These are phyloP conservation scores for Denticeps clupeoides DNA, from an alignment of 2,797 vertebrate genomes.

Conservation along the genomic window DNA sequence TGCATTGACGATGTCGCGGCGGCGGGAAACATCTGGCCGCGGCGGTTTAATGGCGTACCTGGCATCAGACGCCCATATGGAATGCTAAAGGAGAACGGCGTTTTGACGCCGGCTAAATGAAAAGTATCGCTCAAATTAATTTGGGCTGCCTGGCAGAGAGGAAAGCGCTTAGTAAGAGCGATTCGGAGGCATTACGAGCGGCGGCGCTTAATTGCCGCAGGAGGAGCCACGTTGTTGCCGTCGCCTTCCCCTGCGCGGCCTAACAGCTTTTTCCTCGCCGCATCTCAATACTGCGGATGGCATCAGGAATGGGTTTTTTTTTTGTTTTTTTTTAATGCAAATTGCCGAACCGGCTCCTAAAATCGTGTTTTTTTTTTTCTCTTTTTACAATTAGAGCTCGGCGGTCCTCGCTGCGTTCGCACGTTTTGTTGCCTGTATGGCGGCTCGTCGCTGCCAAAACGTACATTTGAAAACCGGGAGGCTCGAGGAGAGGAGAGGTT, in stretches of 20 bases:
- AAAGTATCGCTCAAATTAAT: constrained; percentile 66
- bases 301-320: constrained; percentile 33
- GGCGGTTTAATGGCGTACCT: constrained; percentile 48
- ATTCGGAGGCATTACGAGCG: constrained; percentile 50
- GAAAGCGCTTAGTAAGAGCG: constrained; percentile 61
- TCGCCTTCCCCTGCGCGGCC: constrained; percentile 6
- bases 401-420: constrained; percentile 32
- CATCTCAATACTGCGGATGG: constrained; percentile 35
- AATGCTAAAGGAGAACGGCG: constrained; percentile 52
- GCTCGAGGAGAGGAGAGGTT: constrained; percentile 11
- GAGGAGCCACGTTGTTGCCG: constrained; percentile 35
- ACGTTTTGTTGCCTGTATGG: constrained; percentile 19
- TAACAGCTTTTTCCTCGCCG: constrained; percentile 38
- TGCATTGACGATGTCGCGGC: constrained; percentile 56
- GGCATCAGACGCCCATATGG: constrained; percentile 61
- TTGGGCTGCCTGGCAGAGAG: constrained; percentile 57
- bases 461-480: constrained; percentile 44
- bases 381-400: constrained; percentile 54
- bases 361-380: constrained; percentile 33
- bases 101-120: constrained; percentile 62
- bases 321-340: constrained; percentile 44
- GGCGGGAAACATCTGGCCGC: constrained; percentile 59
- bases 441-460: constrained; percentile 22
- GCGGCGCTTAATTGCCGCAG: constrained; percentile 44
- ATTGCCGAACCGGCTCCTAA: constrained; percentile 37